Evolutionary conservation across 2,113 vertebrate genomes (phyloP).

Genomic region (Elgaria multicarinata): DNA sequence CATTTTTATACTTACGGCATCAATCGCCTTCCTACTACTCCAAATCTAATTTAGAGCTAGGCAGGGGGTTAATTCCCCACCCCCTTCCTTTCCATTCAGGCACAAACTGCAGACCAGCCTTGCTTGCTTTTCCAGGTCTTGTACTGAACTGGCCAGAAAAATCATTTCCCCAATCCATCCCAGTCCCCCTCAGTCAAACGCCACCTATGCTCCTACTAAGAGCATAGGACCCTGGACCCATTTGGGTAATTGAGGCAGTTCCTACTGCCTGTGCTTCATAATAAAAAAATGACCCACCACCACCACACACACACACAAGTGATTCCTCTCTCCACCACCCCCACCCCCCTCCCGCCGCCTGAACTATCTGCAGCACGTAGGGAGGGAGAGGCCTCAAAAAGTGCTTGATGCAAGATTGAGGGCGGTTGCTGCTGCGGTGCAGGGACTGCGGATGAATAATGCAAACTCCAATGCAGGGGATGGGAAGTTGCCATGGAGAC

Average conservation of each 20-base stretch:
- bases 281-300: neutral
- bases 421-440: neutral
- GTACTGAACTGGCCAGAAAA: neutral
- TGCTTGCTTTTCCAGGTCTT: neutral
- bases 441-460: conserved; percentile 35
- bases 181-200: too few species aligned
- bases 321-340: too few species aligned
- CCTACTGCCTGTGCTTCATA: neutral
- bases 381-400: neutral
- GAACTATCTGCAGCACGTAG: neutral
- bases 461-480: conserved; percentile 26
- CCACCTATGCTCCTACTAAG: neutral
- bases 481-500: conserved; percentile 37
- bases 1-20: too few species aligned
- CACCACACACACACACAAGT: neutral
- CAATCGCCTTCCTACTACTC: too few species aligned
- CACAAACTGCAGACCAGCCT: neutral
- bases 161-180: neutral
- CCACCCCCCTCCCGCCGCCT: too few species aligned
- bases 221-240: neutral
- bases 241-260: neutral
- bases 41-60: neutral
- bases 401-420: conserved; percentile 17
- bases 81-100: neutral
- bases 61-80: neutral